A percentile compares a stretch with the other conserved stretches of the same genome.
These are phyloP conservation scores for Falco punctatus DNA, from an alignment of 2,113 vertebrate genomes.

Conservation along the genomic window DNA sequence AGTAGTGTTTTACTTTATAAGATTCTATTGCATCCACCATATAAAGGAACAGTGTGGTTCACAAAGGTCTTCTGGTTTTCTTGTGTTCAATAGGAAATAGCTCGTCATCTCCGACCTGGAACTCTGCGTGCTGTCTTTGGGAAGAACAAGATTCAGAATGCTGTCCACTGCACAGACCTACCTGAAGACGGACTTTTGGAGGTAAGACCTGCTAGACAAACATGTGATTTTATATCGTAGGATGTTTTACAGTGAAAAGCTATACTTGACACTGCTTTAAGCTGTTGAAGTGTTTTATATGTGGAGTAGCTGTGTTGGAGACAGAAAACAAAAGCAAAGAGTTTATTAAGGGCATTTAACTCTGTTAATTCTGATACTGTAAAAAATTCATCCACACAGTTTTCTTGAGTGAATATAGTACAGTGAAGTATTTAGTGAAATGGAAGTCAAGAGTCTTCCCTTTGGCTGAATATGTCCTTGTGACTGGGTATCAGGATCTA, in stretches of 20 bases:
- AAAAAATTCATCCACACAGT: background rate
- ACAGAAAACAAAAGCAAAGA: background rate
- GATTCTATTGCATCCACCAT: background rate
- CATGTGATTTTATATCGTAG: background rate
- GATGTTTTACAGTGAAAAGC: background rate
- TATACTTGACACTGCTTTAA: background rate
- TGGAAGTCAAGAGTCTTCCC: background rate
- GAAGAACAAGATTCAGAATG: slow-evolving; percentile 90
- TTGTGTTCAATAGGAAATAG: slow-evolving; percentile 83
- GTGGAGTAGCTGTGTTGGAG: background rate
- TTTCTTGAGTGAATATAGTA: background rate
- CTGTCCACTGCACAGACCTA: slow-evolving; percentile 93
- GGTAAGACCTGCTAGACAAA: slow-evolving; percentile 73
- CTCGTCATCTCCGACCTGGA: slow-evolving; percentile 85
- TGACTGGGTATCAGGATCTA: background rate
- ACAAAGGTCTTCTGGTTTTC: background rate
- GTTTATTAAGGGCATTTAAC: background rate
- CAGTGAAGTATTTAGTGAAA: background rate
- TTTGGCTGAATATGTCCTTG: background rate
- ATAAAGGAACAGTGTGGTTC: background rate
- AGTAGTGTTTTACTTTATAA: background rate
- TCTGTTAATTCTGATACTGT: background rate
- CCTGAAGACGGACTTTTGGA: slow-evolving; percentile 91
- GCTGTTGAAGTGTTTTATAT: background rate
- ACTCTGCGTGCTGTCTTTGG: slow-evolving; percentile 89